These are phyloP conservation scores for Bombylius discolor DNA, from an alignment of 2,888 invertebrate species.

Conservation along the genomic window DNA sequence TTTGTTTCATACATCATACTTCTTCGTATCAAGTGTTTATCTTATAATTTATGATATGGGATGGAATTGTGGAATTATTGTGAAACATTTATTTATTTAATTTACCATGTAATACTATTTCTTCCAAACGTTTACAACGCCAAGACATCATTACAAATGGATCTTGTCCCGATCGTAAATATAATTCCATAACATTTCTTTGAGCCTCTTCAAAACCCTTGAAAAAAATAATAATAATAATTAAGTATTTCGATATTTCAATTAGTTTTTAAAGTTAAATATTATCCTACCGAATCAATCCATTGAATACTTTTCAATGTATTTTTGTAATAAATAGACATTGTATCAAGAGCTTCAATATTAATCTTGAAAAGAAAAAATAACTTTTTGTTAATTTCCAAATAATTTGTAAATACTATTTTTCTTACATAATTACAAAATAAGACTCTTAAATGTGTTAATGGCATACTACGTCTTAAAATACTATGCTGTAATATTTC, in stretches of 20 bases:
- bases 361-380: conserved; percentile 24
- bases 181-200: conserved; percentile 27
- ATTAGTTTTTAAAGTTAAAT: too few relatives aligned
- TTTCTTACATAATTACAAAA: conserved; percentile 52
- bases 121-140: conserved; percentile 42
- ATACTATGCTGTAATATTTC: conserved; percentile 47
- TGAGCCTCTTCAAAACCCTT: conserved; percentile 28
- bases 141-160: conserved; percentile 49
- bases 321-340: conserved; percentile 29
- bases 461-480: conserved; percentile 54
- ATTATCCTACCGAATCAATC: conserved; percentile 27
- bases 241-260: too few relatives aligned
- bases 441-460: conserved; percentile 57
- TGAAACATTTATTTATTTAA: not conserved
- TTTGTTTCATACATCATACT: too few relatives aligned
- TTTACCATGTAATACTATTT: conserved; percentile 42
- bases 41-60: too few relatives aligned
- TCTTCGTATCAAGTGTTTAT: too few relatives aligned
- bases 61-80: too few relatives aligned
- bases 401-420: too few relatives aligned
- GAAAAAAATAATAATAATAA: not conserved
- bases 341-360: conserved; percentile 31
- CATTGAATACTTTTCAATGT: conserved; percentile 34
- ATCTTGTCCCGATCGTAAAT: conserved; percentile 31
- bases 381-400: not conserved